A percentile compares a stretch with the other conserved stretches of the same genome.
These are phyloP conservation scores for Ceyx melanurus DNA, from an alignment of 2,113 vertebrate genomes.

Conservation along the genomic window DNA sequence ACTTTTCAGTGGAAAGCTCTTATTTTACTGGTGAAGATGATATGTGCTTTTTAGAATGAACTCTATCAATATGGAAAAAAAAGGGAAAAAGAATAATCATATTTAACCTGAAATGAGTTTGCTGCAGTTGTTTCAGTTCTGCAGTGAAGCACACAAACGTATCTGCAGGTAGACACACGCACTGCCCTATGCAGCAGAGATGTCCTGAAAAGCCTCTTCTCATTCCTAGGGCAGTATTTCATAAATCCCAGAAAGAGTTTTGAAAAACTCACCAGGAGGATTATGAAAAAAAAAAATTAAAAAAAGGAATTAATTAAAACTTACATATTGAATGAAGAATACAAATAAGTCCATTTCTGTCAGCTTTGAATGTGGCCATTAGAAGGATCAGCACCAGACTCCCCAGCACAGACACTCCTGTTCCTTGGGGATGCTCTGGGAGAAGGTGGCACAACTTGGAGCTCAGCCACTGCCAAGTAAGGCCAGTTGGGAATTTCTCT, in stretches of 20 bases:
- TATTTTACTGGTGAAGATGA: not conserved
- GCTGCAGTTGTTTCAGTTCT: not conserved
- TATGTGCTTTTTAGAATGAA: not conserved
- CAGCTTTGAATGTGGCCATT: not conserved
- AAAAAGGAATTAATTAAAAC: not conserved
- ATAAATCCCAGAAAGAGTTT: not conserved
- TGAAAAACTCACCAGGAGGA: not conserved
- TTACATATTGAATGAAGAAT: not conserved
- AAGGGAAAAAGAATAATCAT: not conserved
- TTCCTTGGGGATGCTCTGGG: fast-evolving
- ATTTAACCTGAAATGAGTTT: not conserved
- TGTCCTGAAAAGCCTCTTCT: not conserved
- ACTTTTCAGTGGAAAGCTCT: not conserved
- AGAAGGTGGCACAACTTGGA: not conserved
- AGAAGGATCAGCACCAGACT: not conserved
- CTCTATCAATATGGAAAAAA: not conserved
- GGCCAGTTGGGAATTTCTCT: not conserved
- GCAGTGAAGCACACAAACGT: not conserved
- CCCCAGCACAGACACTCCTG: not conserved
- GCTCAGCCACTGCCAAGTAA: not conserved
- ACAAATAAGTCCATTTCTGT: not conserved
- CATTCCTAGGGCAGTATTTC: not conserved
- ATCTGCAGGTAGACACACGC: not conserved
- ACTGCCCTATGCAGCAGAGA: not conserved
- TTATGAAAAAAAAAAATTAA: not conserved